These are phyloP conservation scores for Brachyistius frenatus DNA, from an alignment of 2,113 vertebrate genomes.

Conservation along the genomic window DNA sequence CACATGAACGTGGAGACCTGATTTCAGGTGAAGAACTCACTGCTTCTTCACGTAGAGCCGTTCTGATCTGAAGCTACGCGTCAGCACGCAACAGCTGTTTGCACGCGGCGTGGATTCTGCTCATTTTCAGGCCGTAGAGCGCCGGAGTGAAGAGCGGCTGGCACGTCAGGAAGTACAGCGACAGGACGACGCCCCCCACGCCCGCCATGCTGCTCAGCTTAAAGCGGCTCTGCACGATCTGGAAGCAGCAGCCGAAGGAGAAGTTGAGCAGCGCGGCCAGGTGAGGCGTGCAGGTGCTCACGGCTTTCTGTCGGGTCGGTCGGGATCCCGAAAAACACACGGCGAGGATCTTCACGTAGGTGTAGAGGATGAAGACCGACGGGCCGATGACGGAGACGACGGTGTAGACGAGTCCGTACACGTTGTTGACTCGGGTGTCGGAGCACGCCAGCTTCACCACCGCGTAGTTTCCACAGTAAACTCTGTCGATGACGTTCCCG, in stretches of 20 bases:
- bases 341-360: neutral
- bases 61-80: too few relatives aligned
- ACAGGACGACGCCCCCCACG: neutral
- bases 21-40: too few relatives aligned
- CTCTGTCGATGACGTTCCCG: slow-evolving; percentile 55
- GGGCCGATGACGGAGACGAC: neutral
- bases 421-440: slow-evolving; percentile 54
- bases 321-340: slow-evolving; percentile 21
- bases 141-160: slow-evolving; percentile 30
- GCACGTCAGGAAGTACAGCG: slow-evolving; percentile 5
- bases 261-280: slow-evolving; percentile 14
- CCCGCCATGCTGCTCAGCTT: neutral
- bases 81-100: neutral
- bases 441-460: slow-evolving; percentile 62
- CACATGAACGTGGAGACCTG: too few relatives aligned
- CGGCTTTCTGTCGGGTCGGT: slow-evolving; percentile 37
- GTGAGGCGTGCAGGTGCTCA: slow-evolving; percentile 60
- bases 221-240: slow-evolving; percentile 14
- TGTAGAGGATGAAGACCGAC: neutral
- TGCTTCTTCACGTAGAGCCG: too few relatives aligned
- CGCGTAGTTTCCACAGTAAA: slow-evolving; percentile 59
- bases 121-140: slow-evolving; percentile 26
- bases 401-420: slow-evolving; percentile 21
- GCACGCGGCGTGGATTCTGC: neutral
- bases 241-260: neutral